Percentiles rank a stretch among this genome's conserved stretches.
phyloP scores from a whole-genome alignment of 2,113 vertebrate species.

The Hyperoodon ampullatus region DNA sequence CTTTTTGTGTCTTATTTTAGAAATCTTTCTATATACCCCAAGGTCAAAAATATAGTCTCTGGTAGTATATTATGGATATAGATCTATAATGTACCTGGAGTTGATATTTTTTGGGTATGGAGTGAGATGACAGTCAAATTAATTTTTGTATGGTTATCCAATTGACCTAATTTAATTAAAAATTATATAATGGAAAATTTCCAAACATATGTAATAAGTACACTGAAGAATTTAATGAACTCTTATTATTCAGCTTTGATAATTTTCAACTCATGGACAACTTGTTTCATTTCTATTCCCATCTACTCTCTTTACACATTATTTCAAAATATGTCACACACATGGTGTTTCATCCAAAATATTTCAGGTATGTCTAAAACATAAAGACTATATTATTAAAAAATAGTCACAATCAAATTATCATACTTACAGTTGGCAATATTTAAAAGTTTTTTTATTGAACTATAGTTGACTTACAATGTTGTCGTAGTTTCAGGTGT shows the following conservation, averaged over 20 bases:
- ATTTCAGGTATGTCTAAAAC: neutral
- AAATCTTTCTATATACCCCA: no score
- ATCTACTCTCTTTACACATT: neutral
- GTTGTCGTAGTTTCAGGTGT: no score
- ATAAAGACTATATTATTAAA: neutral
- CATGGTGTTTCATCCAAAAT: neutral
- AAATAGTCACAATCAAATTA: neutral
- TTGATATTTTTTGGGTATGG: no score
- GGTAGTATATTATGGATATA: no score
- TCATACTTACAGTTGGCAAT: no score
- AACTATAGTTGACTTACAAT: no score
- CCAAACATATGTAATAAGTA: neutral
- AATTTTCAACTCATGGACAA: neutral
- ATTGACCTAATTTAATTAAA: neutral
- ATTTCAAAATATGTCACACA: neutral
- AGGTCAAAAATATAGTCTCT: no score
- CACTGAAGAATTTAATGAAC: neutral
- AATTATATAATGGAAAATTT: neutral
- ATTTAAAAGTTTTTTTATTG: no score
- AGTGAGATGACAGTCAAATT: no score
- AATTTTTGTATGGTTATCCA: neutral
- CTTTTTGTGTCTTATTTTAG: no score
- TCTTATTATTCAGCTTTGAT: neutral
- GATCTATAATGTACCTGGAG: no score
- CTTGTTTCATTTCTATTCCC: neutral